Base-by-base conservation (phyloP, 2,113 vertebrate genomes). In the Trachemys scripta region DNA sequence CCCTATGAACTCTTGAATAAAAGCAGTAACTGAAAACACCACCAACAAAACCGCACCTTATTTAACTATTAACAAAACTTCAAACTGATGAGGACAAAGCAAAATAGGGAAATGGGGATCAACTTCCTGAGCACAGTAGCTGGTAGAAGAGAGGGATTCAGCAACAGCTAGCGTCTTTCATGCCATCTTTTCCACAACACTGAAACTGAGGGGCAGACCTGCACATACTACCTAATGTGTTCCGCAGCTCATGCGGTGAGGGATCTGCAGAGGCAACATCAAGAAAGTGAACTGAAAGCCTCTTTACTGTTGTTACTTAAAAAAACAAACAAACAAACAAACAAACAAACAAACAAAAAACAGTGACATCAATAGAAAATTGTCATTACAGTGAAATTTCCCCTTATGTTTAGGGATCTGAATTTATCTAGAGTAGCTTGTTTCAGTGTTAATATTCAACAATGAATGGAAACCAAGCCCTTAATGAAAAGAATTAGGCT, bases 141-240 rank as follows among this genome's bases (percentile, higher is more conserved):
- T 90, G 53, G 31, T 12, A 49, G 57, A 91, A 76, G 65, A 89
- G 62, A 38, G 53, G 50, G 93, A 95, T 79, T 93, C 45, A 87
- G 53, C 92, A 86, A 84, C 22, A 84, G 0, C 38, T 95, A 95
- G 91, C 47, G 69, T 25, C 62, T 78, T 89, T 85, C 84, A 89
- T 85, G 72, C n/a, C 20, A 95, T 90, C 78, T 82, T 12, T 69
- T 83, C 91, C 87, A 90, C 62, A 96, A 88, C 35, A 65, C 51
- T 80, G 75, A 54, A 89, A 91, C 5, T 89, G 80, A 85, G 79
- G 72, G 85, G 51, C 50, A 51, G 86, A 78, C 84, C 91, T 97
- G 91, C 78, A 91, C 83, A 90, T 80, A 81, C 82, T 90, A 75
- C 47, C 92, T 90, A 90, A 79, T 3, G 82, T 83, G 50, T 92